Percentiles rank a stretch among this genome's conserved stretches.
Conservation (phyloP, 2,113 vertebrate species). For the Gymnorhina tibicen region DNA sequence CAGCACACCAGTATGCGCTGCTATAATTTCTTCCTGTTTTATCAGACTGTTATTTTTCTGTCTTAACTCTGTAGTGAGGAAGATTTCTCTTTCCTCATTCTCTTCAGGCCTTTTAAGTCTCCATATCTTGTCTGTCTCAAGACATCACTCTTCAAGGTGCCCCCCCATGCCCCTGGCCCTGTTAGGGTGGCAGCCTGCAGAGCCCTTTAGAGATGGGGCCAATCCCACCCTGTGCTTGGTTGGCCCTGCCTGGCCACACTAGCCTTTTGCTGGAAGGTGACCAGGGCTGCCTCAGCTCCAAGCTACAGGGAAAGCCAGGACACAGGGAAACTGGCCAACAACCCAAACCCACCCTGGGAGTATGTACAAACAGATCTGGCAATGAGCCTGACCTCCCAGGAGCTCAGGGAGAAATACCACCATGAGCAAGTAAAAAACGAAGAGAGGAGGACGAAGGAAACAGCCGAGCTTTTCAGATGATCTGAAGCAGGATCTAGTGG, state of each 20-base stretch:
- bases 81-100: not conserved
- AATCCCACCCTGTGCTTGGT: not conserved
- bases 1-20: not conserved
- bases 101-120: not conserved
- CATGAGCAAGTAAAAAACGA: not conserved
- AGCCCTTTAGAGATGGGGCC: not conserved
- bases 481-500: conserved; percentile 34
- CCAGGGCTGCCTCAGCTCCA: not conserved
- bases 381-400: not conserved
- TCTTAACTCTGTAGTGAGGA: not conserved
- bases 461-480: not conserved
- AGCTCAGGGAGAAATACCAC: not conserved
- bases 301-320: not conserved
- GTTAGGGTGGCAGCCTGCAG: not conserved
- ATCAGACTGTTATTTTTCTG: not conserved
- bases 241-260: not conserved
- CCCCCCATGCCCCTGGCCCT: not conserved
- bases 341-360: not conserved
- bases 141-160: not conserved
- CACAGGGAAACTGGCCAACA: not conserved
- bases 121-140: not conserved
- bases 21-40: not conserved
- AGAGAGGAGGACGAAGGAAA: not conserved
- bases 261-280: not conserved
- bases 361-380: conserved; percentile 32